Percentiles rank a stretch among this genome's conserved stretches.
These are phyloP conservation scores for Romanogobio albipinnatus DNA, from an alignment of 2,113 vertebrate species.

Conservation along the genomic window DNA sequence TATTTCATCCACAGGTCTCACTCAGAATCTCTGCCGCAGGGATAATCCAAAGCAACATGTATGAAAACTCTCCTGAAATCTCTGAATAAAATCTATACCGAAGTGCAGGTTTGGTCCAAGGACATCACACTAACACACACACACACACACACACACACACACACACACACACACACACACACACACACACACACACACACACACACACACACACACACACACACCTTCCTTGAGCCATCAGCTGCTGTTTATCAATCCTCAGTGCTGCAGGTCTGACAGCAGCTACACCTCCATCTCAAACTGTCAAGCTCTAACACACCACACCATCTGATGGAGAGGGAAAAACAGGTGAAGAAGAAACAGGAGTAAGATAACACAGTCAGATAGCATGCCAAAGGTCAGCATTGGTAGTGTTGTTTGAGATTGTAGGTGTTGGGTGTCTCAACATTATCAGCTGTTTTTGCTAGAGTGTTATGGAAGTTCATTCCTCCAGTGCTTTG, in stretches of 20 bases:
- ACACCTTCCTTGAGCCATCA: slow-evolving; percentile 10
- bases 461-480: not conserved
- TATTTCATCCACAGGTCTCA: slow-evolving; percentile 28
- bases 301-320: slow-evolving; percentile 33
- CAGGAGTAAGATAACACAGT: not conserved
- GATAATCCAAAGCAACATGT: slow-evolving; percentile 26
- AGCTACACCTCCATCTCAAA: slow-evolving; percentile 29
- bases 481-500: slow-evolving; percentile 9
- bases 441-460: not conserved
- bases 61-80: slow-evolving; percentile 32
- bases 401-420: not conserved
- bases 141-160: slow-evolving; percentile 21
- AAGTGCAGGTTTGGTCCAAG: not conserved
- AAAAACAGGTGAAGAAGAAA: slow-evolving; percentile 54
- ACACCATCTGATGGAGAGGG: slow-evolving; percentile 14
- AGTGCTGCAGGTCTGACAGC: slow-evolving; percentile 46
- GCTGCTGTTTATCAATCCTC: slow-evolving; percentile 55
- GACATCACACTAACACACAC: slow-evolving; percentile 18
- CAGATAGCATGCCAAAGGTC: slow-evolving; percentile 30
- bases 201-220: not conserved
- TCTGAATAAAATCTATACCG: slow-evolving; percentile 21
- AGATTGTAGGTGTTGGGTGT: not conserved
- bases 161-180: slow-evolving; percentile 28
- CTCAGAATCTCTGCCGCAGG: slow-evolving; percentile 23
- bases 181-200: slow-evolving; percentile 40